Evolutionary conservation across 2,888 invertebrate species (phyloP), one percentile per base, ranked within the genome.

Genomic region (Tetragonula carbonaria): DNA sequence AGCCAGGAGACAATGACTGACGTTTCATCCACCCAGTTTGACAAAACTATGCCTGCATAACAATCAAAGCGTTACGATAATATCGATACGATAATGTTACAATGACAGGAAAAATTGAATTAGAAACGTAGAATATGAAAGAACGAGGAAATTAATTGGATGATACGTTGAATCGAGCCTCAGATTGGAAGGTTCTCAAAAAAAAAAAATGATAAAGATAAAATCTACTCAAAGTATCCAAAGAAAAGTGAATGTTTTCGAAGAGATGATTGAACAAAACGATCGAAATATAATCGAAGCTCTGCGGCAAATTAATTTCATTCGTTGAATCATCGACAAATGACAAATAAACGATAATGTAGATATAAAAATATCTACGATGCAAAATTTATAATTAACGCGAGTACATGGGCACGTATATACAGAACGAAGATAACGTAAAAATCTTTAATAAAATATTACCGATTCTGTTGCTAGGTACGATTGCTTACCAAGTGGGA

Each of bases 391-490:
- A 21, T 33, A 21, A 70, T 21, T 28, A 16, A 45, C 45, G 45
- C 45, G 45, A 45, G 45, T 45, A 38, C 8, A 38, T 38, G 38
- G 38, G 8, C 38, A 38, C 38, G 38, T 38, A 38, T 38, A 4
- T 13, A 21, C 62, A 59, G 50, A 80, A 23, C 28, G 23, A 38
- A 72, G 23, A 23, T 21, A 18, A 72, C 33, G 50, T 21, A 45
- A 55, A 78, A 81, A 68, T 33, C 55, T 16, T 67, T n/a, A 53
- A 51, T 50, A 55, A 74, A 28, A 45, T n/a, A 38, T 76, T 65
- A 57, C 21, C 21, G 45, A 59, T 68, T n/a, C 59, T 73, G 83
- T 83, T 83, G 23, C 72, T 28, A 83, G 63, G 67, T 72, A 83
- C 33, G 28, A 73, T 68, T 62, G 72, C 83, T 83, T 55, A 83